phyloP scores from a whole-genome alignment of 2,113 vertebrate genomes.

The Cololabis saira region DNA sequence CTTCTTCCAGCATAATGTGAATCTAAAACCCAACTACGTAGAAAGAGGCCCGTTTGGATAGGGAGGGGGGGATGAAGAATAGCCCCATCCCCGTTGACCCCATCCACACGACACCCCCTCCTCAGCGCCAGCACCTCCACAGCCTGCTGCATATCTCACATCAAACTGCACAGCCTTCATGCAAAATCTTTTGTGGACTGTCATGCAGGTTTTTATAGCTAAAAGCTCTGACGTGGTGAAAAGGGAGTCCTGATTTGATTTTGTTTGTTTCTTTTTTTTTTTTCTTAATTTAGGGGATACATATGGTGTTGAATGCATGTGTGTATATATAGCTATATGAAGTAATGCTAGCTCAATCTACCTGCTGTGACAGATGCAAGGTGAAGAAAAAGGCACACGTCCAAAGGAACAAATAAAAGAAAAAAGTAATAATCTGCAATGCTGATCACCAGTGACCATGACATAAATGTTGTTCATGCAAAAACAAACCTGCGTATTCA shows the following conservation, averaged over 20 bases:
- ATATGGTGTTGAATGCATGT: conserved; percentile 96
- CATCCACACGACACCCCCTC: conserved; percentile 63
- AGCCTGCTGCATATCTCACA: conserved; percentile 89
- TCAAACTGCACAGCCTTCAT: conserved; percentile 76
- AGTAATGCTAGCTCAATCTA: conserved; percentile 94
- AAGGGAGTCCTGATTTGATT: conserved; percentile 87
- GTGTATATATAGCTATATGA: conserved; percentile 82
- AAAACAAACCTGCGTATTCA: conserved; percentile 62
- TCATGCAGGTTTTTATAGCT: conserved; percentile 97
- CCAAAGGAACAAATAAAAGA: conserved; percentile 84
- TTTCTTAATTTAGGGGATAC: conserved; percentile 83
- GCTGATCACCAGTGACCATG: conserved; percentile 87
- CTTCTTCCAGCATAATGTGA: conserved; percentile 84
- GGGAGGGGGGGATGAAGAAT: conserved; percentile 47
- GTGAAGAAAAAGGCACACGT: conserved; percentile 90
- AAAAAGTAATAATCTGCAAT: conserved; percentile 83
- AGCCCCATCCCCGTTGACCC: conserved; percentile 84
- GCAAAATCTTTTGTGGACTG: conserved; percentile 84
- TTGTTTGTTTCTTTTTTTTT: conserved; percentile 79
- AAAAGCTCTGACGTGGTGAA: conserved; percentile 85
- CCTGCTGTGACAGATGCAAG: conserved; percentile 94
- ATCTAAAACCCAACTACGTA: conserved; percentile 72
- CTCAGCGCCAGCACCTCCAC: conserved; percentile 80
- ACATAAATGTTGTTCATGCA: conserved; percentile 81
- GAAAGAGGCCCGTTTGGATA: conserved; percentile 63